These are phyloP conservation scores for Micrastur ruficollis DNA, from an alignment of 2,797 vertebrate species.

Conservation along the genomic window DNA sequence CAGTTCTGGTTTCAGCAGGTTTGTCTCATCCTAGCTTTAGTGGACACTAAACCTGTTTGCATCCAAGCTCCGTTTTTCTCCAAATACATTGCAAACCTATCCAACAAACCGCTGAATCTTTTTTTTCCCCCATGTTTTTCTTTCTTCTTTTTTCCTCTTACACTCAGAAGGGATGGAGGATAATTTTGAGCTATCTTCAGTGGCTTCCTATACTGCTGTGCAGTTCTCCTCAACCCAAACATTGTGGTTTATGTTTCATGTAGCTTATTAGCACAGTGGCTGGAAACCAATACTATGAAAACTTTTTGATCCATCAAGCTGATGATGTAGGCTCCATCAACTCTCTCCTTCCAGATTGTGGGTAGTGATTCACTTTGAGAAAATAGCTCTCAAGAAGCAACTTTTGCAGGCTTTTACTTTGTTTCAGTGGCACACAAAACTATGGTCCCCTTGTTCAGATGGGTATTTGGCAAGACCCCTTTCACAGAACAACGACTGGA, in stretches of 20 bases:
- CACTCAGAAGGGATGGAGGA: not conserved
- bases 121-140: not conserved
- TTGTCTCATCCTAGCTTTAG: not conserved
- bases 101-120: not conserved
- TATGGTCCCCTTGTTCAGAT: not conserved
- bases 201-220: not conserved
- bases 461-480: not conserved
- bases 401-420: not conserved
- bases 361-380: not conserved
- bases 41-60: not conserved
- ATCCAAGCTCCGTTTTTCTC: not conserved
- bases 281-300: not conserved
- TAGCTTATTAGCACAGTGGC: not conserved
- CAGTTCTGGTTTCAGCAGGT: not conserved
- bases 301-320: not conserved
- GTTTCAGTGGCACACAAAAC: not conserved
- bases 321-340: not conserved
- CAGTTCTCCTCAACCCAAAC: not conserved
- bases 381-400: not conserved
- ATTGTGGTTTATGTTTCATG: not conserved
- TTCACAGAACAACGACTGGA: not conserved
- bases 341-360: not conserved
- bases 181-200: not conserved
- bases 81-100: not conserved
- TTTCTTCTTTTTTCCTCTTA: not conserved